These are phyloP conservation scores for Siniperca undulata DNA, from an alignment of 2,797 vertebrate genomes.

Conservation along the genomic window DNA sequence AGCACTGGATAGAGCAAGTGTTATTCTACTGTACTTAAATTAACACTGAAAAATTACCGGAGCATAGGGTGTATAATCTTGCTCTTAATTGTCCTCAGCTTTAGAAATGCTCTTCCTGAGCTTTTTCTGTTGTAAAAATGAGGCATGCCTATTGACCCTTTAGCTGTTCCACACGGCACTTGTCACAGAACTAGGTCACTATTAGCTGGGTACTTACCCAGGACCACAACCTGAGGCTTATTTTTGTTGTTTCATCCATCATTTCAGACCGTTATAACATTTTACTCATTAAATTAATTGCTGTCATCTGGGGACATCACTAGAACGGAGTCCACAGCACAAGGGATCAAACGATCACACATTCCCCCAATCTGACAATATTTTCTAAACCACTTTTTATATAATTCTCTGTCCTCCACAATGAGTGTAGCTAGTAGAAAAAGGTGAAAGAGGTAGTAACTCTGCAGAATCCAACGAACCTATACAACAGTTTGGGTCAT, in stretches of 20 bases:
- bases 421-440: neutral
- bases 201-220: neutral
- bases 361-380: neutral
- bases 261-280: neutral
- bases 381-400: neutral
- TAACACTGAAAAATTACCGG: constrained; percentile 1
- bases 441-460: neutral
- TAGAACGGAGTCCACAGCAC: neutral
- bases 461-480: neutral
- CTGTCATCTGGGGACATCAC: neutral
- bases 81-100: neutral
- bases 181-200: neutral
- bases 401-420: neutral
- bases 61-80: neutral
- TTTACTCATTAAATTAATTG: neutral
- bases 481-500: neutral
- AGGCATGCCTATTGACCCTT: neutral
- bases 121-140: neutral
- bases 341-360: neutral
- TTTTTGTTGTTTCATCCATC: neutral
- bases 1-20: neutral
- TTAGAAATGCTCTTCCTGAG: neutral
- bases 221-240: neutral
- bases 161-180: neutral
- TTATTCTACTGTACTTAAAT: constrained; percentile 6